Evolutionary conservation across 2,113 vertebrate genomes (phyloP), one percentile per base, ranked within the genome.

Genomic region (Rousettus leschenaultii): DNA sequence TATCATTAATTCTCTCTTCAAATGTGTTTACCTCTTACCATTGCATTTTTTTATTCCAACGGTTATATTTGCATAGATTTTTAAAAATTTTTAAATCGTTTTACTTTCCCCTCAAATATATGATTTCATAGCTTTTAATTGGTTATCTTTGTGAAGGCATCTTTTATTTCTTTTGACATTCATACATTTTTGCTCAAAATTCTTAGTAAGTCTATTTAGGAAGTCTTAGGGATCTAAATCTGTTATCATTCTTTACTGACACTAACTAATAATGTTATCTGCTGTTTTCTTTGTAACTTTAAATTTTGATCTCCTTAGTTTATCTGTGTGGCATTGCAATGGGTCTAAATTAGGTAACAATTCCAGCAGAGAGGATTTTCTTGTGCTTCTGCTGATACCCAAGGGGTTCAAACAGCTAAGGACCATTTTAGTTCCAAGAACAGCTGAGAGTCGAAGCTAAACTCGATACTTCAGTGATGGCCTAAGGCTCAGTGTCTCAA

Each of bases 181-280:
- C 8, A 48, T 75, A 59, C 2, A 30, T 48, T 59, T 74, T 89
- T 94, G 1, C 51, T 85, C 19, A 80, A 59, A 74, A 89, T 68
- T 75, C 15, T 53, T 55, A 77, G 40, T 68, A 83, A 74, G 19
- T 89, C 4, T 57, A 38, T n/a, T 48, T 21, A 79, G 35, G 21
- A 84, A 91, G 22, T 59, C 15, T 84, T 71, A 14, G 33, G 28
- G 2, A 7, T 78, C 22, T 66, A 63, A 68, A 70, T 68, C 16
- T 79, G 30, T 86, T 93, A 24, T 85, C 78, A 28, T 91, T 91
- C 35, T 40, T 94, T 97, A 22, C 35, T 63, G 43, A 80, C 51
- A 84, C 75, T 70, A 59, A 78, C 74, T 77, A 59, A 86, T 80
- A 61, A 68, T 53, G 21, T 45, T 89, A 79, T n/a, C 33, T 91